Evolutionary conservation across 2,888 invertebrate species (phyloP).

Genomic region (Loripinus fragilis): DNA sequence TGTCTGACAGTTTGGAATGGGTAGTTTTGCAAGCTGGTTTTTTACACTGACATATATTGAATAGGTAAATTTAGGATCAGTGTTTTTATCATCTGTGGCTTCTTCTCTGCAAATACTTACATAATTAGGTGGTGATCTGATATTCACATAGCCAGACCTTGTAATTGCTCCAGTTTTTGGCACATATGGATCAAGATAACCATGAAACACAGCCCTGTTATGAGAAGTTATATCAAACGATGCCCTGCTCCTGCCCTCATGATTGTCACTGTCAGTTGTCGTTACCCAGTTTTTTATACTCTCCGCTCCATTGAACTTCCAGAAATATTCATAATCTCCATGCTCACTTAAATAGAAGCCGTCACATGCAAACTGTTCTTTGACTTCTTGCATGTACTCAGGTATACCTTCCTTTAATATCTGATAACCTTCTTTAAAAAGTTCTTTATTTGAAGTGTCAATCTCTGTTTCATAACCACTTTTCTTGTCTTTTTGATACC

Average conservation of each 20-base stretch:
- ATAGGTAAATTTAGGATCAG: too few relatives aligned
- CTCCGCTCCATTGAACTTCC: slow-evolving; percentile 88
- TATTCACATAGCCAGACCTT: slow-evolving; percentile 92
- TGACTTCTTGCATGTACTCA: slow-evolving; percentile 86
- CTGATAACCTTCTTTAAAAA: background rate
- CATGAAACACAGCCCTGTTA: slow-evolving; percentile 84
- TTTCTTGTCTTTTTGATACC: slow-evolving; percentile 24
- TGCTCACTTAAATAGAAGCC: slow-evolving; percentile 81
- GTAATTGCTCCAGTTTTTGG: slow-evolving; percentile 92
- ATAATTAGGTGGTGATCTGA: slow-evolving; percentile 87
- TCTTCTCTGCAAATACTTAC: slow-evolving; percentile 65
- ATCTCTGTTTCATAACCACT: slow-evolving; percentile 28
- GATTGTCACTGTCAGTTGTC: slow-evolving; percentile 91
- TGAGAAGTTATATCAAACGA: slow-evolving; percentile 87
- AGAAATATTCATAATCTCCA: slow-evolving; percentile 90
- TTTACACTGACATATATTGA: too few relatives aligned
- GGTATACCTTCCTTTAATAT: slow-evolving; percentile 44
- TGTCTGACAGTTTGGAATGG: too few relatives aligned
- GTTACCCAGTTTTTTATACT: slow-evolving; percentile 87
- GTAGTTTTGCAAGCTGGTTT: too few relatives aligned
- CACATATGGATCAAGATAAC: slow-evolving; percentile 85
- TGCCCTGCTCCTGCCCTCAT: slow-evolving; percentile 90
- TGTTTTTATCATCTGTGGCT: too few relatives aligned
- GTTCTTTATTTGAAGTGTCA: background rate
- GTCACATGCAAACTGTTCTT: slow-evolving; percentile 87